Conservation (phyloP, 2,113 vertebrate species). For the Daubentonia madagascariensis region DNA sequence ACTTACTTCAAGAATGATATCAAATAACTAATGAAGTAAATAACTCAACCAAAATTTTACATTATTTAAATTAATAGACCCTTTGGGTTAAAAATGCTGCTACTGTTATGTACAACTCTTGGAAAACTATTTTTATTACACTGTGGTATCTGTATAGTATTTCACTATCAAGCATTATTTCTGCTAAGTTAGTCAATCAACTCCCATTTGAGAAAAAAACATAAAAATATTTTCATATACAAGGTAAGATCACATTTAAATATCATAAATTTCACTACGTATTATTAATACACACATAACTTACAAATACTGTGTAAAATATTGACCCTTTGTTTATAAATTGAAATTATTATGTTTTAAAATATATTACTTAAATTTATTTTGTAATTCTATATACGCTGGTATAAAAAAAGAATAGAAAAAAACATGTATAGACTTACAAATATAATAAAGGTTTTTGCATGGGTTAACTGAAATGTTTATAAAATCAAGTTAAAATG, state of each 20-base stretch:
- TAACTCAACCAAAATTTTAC: not conserved
- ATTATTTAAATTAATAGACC: not conserved
- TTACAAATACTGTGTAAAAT: not conserved
- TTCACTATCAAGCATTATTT: not conserved
- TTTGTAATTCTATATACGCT: not conserved
- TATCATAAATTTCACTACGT: not conserved
- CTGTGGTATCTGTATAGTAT: not conserved
- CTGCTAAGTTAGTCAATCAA: not conserved
- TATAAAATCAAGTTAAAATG: conserved; percentile 19
- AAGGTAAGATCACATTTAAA: not conserved
- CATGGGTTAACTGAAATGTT: not conserved
- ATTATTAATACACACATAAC: not conserved
- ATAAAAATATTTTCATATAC: not conserved
- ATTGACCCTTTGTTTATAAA: not conserved
- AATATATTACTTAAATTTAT: not conserved
- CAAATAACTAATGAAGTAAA: not conserved
- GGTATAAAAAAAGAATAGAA: not conserved
- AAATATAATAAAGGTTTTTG: not conserved
- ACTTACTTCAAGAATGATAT: conserved; percentile 25
- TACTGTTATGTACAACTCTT: not conserved
- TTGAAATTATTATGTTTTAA: not conserved
- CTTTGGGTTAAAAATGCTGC: not conserved
- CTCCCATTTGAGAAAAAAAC: not conserved
- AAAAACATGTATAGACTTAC: not conserved
- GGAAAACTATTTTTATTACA: not conserved